Percentiles rank a stretch among this genome's conserved stretches.
phyloP scores from a whole-genome alignment of 2,113 vertebrate genomes.

The Xiphophorus couchianus region DNA sequence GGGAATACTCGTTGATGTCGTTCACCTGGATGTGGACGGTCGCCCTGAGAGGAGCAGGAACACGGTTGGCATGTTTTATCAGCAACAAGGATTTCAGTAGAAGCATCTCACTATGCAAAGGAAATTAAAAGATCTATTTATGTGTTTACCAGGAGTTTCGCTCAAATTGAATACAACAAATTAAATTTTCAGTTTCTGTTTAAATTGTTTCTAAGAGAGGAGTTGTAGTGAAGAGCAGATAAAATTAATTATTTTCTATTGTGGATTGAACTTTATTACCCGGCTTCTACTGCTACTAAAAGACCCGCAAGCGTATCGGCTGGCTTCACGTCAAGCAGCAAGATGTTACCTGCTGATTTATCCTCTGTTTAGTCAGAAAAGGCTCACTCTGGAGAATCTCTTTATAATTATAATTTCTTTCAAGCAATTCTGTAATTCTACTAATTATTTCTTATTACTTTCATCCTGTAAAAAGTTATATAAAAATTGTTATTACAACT shows the following conservation, averaged over 20 bases:
- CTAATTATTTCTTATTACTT: neutral
- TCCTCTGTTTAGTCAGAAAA: neutral
- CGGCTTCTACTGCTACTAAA: neutral
- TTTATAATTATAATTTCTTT: no score
- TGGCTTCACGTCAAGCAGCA: neutral
- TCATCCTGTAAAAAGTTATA: neutral
- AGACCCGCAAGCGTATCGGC: neutral
- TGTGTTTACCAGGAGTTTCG: neutral
- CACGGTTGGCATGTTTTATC: constrained; percentile 21
- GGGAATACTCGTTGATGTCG: constrained; percentile 93
- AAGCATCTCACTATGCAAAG: neutral
- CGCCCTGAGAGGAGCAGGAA: constrained; percentile 80
- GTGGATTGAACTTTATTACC: neutral
- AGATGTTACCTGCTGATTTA: neutral
- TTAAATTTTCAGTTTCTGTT: neutral
- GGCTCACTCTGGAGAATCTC: neutral
- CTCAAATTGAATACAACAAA: neutral
- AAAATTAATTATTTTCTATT: neutral
- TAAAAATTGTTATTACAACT: neutral
- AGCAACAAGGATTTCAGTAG: neutral
- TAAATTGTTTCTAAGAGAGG: neutral
- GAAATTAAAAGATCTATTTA: neutral
- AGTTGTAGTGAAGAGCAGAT: neutral
- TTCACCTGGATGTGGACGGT: constrained; percentile 98
- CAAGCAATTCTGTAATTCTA: neutral